Evolutionary conservation across 1,140 invertebrate species (phyloP), one percentile per base, ranked within the genome.

Genomic region (Drosophila yakuba): DNA sequence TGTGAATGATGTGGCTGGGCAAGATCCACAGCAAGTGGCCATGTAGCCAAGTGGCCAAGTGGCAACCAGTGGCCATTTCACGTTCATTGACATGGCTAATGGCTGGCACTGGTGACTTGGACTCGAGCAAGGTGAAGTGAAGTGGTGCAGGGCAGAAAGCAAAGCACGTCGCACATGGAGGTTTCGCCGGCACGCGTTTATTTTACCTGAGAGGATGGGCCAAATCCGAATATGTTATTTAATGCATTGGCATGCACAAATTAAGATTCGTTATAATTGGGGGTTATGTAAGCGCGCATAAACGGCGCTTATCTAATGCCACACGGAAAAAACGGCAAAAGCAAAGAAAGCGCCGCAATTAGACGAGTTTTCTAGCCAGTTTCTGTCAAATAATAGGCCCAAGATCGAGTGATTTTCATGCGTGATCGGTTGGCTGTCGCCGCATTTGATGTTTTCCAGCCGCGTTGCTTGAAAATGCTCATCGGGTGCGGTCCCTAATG

Each of bases 251-350:
- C 64, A 58, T 50, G 64, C 74, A 78, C 79, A 78, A 71, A 77
- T 85, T 80, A 80, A 84, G 78, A 80, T 79, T 68, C 57, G 75
- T 88, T 88, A 89, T 88, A 88, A 88, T 88, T 86, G 86, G 79
- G 74, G 79, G 81, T 86, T 88, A 89, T 89, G 73, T 86, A 88
- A 86, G 32, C 32, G 32, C 72, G 15, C 60, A 43, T 68, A 43
- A 66, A 36, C 57, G 56, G 32, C 75, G 72, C 81, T 86, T 86
- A 86, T 86, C 83, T 86, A 86, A 86, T 88, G 86, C 58, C 59
- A 62, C 56, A 68, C 43, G 69, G 78, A 74, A 76, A 76, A 74
- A 84, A 64, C 43, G 69, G 78, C 78, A 76, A 74, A 84, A 64
- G 78, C 82, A 75, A 86, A 86, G 82, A 86, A 86, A 86, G 82